A percentile compares a stretch with the other conserved stretches of the same genome.
These are phyloP conservation scores for Polyergus mexicanus DNA, from an alignment of 1,140 invertebrate genomes.

Conservation along the genomic window DNA sequence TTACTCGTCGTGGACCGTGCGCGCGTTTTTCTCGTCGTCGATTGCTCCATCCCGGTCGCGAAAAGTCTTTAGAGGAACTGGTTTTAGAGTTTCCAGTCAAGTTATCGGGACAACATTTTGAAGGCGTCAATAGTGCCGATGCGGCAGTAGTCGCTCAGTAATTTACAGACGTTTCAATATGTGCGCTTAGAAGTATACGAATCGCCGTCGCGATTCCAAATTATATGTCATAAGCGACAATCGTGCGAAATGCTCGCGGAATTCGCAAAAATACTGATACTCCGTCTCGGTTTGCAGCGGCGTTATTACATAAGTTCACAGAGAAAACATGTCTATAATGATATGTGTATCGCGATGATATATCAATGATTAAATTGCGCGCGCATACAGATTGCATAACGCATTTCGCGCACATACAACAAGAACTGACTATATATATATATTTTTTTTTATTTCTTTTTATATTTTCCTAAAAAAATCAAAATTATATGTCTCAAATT, in stretches of 20 bases:
- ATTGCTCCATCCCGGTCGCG: conserved; percentile 53
- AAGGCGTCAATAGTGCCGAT: conserved; percentile 67
- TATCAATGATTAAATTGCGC: neutral
- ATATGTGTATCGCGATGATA: conserved; percentile 7
- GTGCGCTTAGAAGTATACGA: conserved; percentile 21
- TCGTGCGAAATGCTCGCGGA: conserved; percentile 22
- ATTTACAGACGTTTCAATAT: conserved; percentile 62
- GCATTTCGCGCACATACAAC: neutral
- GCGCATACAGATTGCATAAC: neutral
- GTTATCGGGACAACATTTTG: conserved; percentile 72
- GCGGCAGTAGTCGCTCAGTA: conserved; percentile 51
- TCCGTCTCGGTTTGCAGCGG: conserved; percentile 4
- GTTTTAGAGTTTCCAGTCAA: conserved; percentile 75
- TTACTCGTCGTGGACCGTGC: conserved; percentile 54
- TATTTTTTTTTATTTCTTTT: neutral
- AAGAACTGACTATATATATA: neutral
- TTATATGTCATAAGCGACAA: conserved; percentile 44
- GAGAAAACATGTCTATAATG: neutral
- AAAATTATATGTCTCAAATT: neutral
- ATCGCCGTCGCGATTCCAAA: conserved; percentile 31
- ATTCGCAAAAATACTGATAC: conserved; percentile 40
- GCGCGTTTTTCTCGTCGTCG: conserved; percentile 62
- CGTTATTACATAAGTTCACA: conserved; percentile 30
- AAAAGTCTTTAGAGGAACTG: conserved; percentile 73
- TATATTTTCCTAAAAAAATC: neutral